Percentiles rank a stretch among this genome's conserved stretches.
Evolutionary conservation across 2,888 invertebrate genomes (phyloP).

Genomic region (Microctonus aethiopoides): DNA sequence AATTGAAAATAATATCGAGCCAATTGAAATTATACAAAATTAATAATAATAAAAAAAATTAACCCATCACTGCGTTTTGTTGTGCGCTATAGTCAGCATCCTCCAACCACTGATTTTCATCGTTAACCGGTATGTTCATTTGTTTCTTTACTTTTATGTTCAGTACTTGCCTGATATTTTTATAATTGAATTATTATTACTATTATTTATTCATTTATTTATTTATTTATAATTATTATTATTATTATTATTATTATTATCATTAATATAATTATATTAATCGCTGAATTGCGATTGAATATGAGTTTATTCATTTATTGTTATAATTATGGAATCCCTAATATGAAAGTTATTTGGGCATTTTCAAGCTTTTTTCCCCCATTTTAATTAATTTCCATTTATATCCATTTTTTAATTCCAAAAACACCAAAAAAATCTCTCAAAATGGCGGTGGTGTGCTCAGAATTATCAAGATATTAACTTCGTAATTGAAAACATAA

Average conservation of each 20-base stretch:
- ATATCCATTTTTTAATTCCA: neutral
- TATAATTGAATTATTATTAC: constrained; percentile 39
- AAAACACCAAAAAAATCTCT: neutral
- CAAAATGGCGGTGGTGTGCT: neutral
- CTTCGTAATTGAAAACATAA: neutral
- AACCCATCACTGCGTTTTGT: constrained; percentile 42
- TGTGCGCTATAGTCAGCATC: constrained; percentile 56
- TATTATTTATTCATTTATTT: constrained; percentile 44
- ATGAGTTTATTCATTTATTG: constrained; percentile 22
- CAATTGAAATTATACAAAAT: constrained; percentile 25
- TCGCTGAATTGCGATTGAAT: neutral
- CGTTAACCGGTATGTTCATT: constrained; percentile 67
- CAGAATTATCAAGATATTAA: neutral
- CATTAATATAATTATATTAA: constrained; percentile 46
- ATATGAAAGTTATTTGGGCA: constrained; percentile 8
- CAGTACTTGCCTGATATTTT: constrained; percentile 48
- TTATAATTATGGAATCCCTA: constrained; percentile 9
- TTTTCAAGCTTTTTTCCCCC: neutral
- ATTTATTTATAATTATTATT: constrained; percentile 42
- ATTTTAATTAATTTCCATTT: neutral
- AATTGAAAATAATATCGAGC: constrained; percentile 15
- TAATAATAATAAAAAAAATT: constrained; percentile 10
- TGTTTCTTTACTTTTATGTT: constrained; percentile 63
- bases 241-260: constrained; percentile 45
- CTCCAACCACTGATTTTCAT: constrained; percentile 67